Base-by-base conservation (phyloP, 2,797 vertebrate genomes). In the Galaxias olidus region DNA sequence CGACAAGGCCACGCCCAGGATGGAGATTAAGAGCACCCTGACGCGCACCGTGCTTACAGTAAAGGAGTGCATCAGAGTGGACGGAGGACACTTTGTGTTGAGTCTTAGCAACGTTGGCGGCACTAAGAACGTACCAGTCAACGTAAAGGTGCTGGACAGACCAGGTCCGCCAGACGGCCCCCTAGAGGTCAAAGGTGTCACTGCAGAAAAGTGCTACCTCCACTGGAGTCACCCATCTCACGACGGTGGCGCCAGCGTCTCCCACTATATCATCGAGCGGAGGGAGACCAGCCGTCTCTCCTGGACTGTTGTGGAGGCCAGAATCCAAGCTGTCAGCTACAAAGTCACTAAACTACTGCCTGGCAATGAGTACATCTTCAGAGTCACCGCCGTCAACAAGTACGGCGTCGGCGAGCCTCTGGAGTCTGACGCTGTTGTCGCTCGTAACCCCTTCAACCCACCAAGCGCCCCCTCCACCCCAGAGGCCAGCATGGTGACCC, bases 321-420 rank as follows among this genome's bases (percentile, higher is more conserved):
- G 95, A 20, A 94, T 98, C 75, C 96, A 97, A 78, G 95, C 95
- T 18, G 87, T 96, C 18, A 95, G 88, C 59, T 92, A 94, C 76
- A 99, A 99, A 87, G 94, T 99, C 69, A 95, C 95, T 47, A 99
- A 98, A 86, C 95, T 99, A 81, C 90, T 99, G 48, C 93, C 96
- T 88, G 96, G 96, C 74, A 99, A 99, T 89, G 97, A 99, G 76
- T 99, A 99, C 70, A 92, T 97, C 68, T 99, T 99, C 91, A 95
- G 97, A 86, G 92, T 99, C 54, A 95, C 98, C 90, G 94, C 96
- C 74, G 96, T 98, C 66, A 99, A 98, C 84, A 99, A 99, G 90
- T 99, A 98, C 0, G 98, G 98, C 47, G 74, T 98, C 76, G 98
- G 98, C 45, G 98, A 99, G 82, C 93, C 96, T 67, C 92, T 99